Evolutionary conservation across 30 jellyfish, hydroid and myxozoan species (phyloP), one percentile per base, ranked within the genome.

Genomic region (Cassiopea xamachana): DNA sequence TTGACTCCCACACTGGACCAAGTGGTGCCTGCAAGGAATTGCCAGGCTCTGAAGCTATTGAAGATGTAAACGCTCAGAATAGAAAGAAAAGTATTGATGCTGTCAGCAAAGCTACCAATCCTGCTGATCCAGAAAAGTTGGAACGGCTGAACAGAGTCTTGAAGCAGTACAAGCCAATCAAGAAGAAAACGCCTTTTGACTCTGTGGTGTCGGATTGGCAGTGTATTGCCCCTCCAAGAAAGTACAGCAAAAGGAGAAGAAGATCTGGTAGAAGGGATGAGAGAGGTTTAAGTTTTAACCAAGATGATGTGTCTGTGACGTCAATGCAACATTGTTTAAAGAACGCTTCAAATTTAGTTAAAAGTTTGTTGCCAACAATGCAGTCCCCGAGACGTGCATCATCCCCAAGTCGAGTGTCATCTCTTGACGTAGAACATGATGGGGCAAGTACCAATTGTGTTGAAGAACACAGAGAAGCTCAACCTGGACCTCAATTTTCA

Each of bases 301-400:
- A 61, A 1, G 87, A 75, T 39, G 87, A 75, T 43, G 51, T 86
- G 69, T 88, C 95, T 8, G 79, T 88, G 2, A 48, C 73, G 7
- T 73, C 87, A 15, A 88, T 88, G 45, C 95, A 88, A 58, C 69
- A 88, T 69, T 88, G 95, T 82, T 46, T 88, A 46, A 82, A 75
- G 51, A 60, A 79, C 17, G 95, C 95, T 1, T 49, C 95, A 5
- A 51, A 13, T 49, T 79, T 88, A 15, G 90, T 88, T 0, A 80
- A 79, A 15, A 88, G 85, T 64, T 61, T 83, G 59, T 45, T 88
- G 73, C 95, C 95, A 67, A 60, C 46, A 12, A 86, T 75, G 45
- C 17, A 2, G 7, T 74, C 88, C 64, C 92, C 88, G 46, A 19
- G 69, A 9, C 19, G 90, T 48, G 58, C 46, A 13, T 46, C 48